phyloP scores from a whole-genome alignment of 2,888 invertebrate genomes.

The Philereme vetulata region DNA sequence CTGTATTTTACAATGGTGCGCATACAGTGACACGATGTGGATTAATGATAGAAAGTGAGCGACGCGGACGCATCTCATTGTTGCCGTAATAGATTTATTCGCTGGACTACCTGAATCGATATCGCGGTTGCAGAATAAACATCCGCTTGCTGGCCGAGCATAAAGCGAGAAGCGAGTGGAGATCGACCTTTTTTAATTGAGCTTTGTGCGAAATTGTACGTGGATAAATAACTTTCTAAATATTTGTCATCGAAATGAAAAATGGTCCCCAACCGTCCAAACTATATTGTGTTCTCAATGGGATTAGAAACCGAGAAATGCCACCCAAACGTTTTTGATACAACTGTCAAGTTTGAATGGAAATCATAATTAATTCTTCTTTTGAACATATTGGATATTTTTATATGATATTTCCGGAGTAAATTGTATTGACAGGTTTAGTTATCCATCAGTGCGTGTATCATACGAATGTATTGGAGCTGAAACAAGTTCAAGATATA shows the following conservation, averaged over 20 bases:
- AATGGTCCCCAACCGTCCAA: slow-evolving; percentile 68
- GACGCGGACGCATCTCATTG: slow-evolving; percentile 53
- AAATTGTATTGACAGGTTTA: slow-evolving; percentile 43
- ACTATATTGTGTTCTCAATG: slow-evolving; percentile 71
- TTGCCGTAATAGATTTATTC: slow-evolving; percentile 75
- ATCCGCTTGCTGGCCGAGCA: slow-evolving; percentile 67
- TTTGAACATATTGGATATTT: slow-evolving; percentile 53
- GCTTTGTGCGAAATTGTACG: slow-evolving; percentile 64
- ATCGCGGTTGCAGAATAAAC: slow-evolving; percentile 75
- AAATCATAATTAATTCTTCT: slow-evolving; percentile 65
- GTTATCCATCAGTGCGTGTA: slow-evolving; percentile 24
- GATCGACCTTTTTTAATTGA: slow-evolving; percentile 72
- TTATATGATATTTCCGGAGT: slow-evolving; percentile 60
- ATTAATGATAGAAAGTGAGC: slow-evolving; percentile 51
- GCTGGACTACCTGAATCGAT: slow-evolving; percentile 74
- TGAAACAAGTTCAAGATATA: slow-evolving; percentile 4
- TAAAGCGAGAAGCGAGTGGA: slow-evolving; percentile 61
- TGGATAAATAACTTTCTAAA: slow-evolving; percentile 81
- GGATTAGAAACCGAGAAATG: slow-evolving; percentile 79
- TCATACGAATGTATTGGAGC: slow-evolving; percentile 6
- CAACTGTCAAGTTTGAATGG: slow-evolving; percentile 58
- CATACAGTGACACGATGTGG: slow-evolving; percentile 52
- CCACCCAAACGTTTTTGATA: slow-evolving; percentile 65
- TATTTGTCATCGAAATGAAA: slow-evolving; percentile 81
- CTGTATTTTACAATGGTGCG: slow-evolving; percentile 42